Evolutionary conservation across 2,888 invertebrate species (phyloP), one percentile per base, ranked within the genome.

Genomic region (Glaucopsyche alexis): DNA sequence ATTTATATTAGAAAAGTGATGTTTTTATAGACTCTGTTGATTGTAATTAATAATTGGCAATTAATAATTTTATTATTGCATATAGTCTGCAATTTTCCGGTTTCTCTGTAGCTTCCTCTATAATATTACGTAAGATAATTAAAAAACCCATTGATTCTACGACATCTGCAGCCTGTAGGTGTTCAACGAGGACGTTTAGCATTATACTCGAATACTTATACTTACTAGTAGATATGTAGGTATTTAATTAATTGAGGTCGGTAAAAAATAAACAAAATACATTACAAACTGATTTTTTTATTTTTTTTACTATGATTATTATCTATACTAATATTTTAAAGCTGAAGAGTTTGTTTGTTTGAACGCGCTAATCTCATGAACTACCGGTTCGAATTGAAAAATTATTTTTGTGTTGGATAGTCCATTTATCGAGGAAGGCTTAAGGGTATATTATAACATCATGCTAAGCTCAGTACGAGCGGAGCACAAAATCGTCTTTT

Each of bases 61-160:
- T n/a, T n/a, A n/a, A 11, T 16, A 60, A 29, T 13, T 1, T 60
- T 38, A 29, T 29, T 60, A 29, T 13, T 29, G 60, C 60, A 60
- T 29, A 29, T 60, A 29, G n/a, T 19, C 13, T 60, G 60, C 29
- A 60, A 60, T 60, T 60, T 60, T 60, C 60, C 60, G 38, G 60
- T 60, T 13, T 60, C 29, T 60, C 6, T 60, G 60, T 60, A 29
- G 60, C 60, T 60, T 60, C 29, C 60, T 60, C 29, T 60, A 29
- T 60, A 38, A 29, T 60, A 38, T 60, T 29, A 14, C 60, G 38
- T 38, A 60, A 60, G 19, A 19, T 60, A 29, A 60, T 60, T 60
- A 60, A 60, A 13, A 38, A 19, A 60, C 29, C 29, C 7, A 60
- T 60, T 38, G 14, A 60, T 13, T 38, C 2, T 60, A 19, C 42